phyloP scores from a whole-genome alignment of 2,797 vertebrate genomes.

The Pseudocheirus occidentalis region DNA sequence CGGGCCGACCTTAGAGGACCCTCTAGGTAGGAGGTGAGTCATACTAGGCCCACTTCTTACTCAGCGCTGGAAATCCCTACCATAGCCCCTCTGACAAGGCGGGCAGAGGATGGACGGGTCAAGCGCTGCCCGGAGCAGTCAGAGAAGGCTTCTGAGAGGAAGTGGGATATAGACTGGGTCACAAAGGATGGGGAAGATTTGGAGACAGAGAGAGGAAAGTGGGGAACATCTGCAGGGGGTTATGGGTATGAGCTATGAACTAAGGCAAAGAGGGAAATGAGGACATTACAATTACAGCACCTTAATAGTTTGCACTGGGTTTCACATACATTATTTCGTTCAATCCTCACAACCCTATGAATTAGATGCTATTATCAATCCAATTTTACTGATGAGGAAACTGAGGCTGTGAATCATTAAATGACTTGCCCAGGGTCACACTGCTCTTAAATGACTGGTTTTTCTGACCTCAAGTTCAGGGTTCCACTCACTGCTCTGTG shows the following conservation, averaged over 20 bases:
- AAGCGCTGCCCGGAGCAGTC: background rate
- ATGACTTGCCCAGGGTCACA: background rate
- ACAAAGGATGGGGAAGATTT: background rate
- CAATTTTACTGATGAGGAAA: background rate
- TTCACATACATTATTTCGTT: background rate
- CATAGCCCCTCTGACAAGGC: background rate
- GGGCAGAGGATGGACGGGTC: background rate
- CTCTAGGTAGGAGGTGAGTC: background rate
- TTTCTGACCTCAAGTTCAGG: background rate
- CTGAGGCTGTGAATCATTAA: background rate
- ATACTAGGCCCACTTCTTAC: background rate
- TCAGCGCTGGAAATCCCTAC: background rate
- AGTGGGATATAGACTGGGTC: background rate
- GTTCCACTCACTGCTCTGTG: background rate
- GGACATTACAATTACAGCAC: background rate
- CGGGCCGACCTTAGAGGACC: background rate
- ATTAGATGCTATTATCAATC: background rate
- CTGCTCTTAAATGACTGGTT: background rate
- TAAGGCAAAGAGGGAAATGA: background rate
- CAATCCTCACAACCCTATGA: background rate
- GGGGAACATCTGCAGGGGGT: background rate
- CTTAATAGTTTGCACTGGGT: background rate
- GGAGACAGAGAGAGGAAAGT: background rate
- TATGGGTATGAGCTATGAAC: background rate
- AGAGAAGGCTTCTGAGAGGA: background rate